Evolutionary conservation across 2,797 vertebrate genomes (phyloP), one percentile per base, ranked within the genome.

Genomic region (Cossypha niveicapilla): DNA sequence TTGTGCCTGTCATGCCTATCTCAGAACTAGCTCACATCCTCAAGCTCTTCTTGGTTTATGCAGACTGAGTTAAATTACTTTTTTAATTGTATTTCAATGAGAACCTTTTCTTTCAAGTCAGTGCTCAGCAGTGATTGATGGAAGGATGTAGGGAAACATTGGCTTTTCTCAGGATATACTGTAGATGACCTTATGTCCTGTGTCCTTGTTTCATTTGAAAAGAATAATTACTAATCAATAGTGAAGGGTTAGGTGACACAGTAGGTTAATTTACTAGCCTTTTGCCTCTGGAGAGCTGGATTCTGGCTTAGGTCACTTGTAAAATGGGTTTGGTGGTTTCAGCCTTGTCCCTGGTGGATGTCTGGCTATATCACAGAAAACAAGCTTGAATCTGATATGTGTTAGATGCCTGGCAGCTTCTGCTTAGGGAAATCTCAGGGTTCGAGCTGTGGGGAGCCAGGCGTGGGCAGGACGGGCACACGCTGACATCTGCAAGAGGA

Each of bases 161-260:
- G 95, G 90, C 88, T 97, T 97, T 97, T 97, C 95, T 95, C 86
- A 94, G 92, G 84, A 92, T 96, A 86, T 81, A 93, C 68, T 83
- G 86, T 92, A 78, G 56, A 15, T 96, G 96, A 95, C 94, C 96
- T 97, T 94, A 94, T 67, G 72, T 97, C 94, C 87, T 68, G 12
- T 91, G 85, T 95, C 95, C 94, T 97, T 95, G 96, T 97, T 97
- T 97, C 86, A 86, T 62, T 84, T 91, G 95, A 89, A 96, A 93
- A 96, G 95, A 97, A 97, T 97, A 97, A 98, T 97, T 96, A 93
- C 86, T 96, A 96, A 97, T 98, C 97, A 97, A 97, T 97, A 96
- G 25, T 93, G 70, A 96, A 94, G 92, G 93, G 77, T 92, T 87
- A 93, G 94, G 94, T 95, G 95, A 96, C 94, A 96, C 90, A 89